A percentile compares a stretch with the other conserved stretches of the same genome.
Conservation (phyloP, 2,888 invertebrate species). For the Melinopterus prodromus region DNA sequence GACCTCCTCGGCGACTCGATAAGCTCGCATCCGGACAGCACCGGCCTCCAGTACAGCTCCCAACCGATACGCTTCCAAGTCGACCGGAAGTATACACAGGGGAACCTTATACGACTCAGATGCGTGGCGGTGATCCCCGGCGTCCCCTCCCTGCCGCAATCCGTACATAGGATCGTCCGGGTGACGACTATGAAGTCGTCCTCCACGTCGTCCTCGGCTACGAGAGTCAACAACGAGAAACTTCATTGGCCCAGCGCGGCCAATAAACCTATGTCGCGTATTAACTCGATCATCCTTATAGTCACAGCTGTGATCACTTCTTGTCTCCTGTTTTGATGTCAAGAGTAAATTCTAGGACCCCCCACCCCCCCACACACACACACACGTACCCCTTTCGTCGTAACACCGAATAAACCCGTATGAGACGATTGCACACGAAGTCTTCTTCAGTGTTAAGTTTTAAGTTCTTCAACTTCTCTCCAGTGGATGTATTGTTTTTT, state of each 20-base stretch:
- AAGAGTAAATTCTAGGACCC: background rate
- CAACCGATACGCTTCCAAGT: constrained; percentile 47
- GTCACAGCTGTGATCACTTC: constrained; percentile 5
- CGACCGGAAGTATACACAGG: constrained; percentile 48
- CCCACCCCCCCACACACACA: background rate
- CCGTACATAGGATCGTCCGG: constrained; percentile 43
- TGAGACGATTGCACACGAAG: background rate
- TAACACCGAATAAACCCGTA: background rate
- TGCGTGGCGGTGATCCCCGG: constrained; percentile 53
- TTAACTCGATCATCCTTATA: constrained; percentile 27
- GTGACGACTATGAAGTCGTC: constrained; percentile 26
- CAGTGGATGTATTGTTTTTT: no score
- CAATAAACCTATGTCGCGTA: constrained; percentile 33
- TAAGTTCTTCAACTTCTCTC: no score
- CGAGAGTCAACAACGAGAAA: constrained; percentile 51
- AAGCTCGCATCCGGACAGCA: constrained; percentile 45
- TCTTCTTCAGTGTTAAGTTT: background rate
- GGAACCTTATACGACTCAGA: constrained; percentile 48
- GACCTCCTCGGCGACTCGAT: constrained; percentile 46
- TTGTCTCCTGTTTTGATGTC: background rate
- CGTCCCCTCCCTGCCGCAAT: constrained; percentile 48
- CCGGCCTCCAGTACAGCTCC: constrained; percentile 49
- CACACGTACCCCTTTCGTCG: background rate
- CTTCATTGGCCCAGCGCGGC: constrained; percentile 47
- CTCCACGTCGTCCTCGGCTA: constrained; percentile 41